Conservation (phyloP, 2,113 vertebrate species). For the Neoarius graeffei region DNA sequence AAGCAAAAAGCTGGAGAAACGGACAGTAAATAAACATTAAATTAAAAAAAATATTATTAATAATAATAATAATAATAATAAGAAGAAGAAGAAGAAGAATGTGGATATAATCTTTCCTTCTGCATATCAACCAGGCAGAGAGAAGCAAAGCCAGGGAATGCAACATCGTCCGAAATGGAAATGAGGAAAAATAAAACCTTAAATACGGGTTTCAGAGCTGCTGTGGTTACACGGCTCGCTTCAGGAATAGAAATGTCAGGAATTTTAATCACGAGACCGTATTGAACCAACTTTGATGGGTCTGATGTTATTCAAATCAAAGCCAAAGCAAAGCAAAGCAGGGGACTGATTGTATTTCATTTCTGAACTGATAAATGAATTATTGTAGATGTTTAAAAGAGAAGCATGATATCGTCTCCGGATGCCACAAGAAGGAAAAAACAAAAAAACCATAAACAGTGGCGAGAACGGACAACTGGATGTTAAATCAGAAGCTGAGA, state of each 20-base stretch:
- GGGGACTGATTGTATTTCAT: not conserved
- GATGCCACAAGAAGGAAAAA: not conserved
- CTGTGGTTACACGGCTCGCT: not conserved
- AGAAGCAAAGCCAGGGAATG: not conserved
- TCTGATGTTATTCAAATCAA: not conserved
- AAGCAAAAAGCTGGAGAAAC: slow-evolving; percentile 7
- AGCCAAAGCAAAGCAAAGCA: not conserved
- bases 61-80: not conserved
- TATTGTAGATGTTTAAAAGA: not conserved
- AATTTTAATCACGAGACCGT: not conserved
- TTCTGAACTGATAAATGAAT: not conserved
- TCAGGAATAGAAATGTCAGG: not conserved
- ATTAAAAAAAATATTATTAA: not conserved
- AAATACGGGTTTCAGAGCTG: not conserved
- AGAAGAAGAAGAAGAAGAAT: not conserved
- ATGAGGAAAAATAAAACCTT: not conserved
- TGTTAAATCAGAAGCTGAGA: not conserved
- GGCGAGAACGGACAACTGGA: slow-evolving; percentile 28
- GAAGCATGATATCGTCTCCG: not conserved
- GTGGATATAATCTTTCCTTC: not conserved
- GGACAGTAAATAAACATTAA: not conserved
- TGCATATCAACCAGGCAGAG: not conserved
- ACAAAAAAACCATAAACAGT: slow-evolving; percentile 31
- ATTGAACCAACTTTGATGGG: no score
- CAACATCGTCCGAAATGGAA: not conserved